Evolutionary conservation across 2,888 invertebrate genomes (phyloP).

Genomic region (Lasioglossum leucozonium): DNA sequence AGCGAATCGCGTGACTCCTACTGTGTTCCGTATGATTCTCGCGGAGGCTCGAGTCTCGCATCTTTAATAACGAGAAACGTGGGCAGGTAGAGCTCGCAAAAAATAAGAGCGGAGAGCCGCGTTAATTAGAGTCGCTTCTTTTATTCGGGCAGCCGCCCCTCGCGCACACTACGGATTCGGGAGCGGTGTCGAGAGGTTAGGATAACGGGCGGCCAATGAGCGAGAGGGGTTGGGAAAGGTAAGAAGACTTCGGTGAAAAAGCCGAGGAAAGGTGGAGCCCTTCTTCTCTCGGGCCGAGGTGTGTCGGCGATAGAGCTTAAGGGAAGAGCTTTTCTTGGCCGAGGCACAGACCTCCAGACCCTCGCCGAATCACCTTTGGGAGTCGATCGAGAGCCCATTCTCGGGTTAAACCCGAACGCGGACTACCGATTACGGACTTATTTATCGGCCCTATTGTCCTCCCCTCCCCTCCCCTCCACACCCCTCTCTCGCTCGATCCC

Average conservation of each 20-base stretch:
- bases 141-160: constrained; percentile 25
- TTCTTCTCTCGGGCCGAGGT: constrained; percentile 40
- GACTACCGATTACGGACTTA: constrained; percentile 77
- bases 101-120: constrained; percentile 23
- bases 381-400: constrained; percentile 71
- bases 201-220: constrained; percentile 41
- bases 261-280: constrained; percentile 23
- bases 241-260: constrained; percentile 35
- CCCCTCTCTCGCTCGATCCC: constrained; percentile 11
- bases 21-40: background rate
- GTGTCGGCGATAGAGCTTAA: constrained; percentile 44
- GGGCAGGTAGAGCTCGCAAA: constrained; percentile 20
- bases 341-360: constrained; percentile 12
- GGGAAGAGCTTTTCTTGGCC: constrained; percentile 21
- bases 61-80: constrained; percentile 43
- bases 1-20: constrained; percentile 32
- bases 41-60: constrained; percentile 11
- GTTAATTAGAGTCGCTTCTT: constrained; percentile 64
- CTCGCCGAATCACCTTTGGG: constrained; percentile 71
- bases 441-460: constrained; percentile 75
- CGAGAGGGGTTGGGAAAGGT: constrained; percentile 6
- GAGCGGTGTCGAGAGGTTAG: constrained; percentile 25
- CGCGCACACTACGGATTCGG: constrained; percentile 36
- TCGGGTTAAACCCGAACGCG: constrained; percentile 61
- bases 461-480: background rate